phyloP scores from a whole-genome alignment of 1,140 invertebrate genomes.

The Temnothorax nylanderi region DNA sequence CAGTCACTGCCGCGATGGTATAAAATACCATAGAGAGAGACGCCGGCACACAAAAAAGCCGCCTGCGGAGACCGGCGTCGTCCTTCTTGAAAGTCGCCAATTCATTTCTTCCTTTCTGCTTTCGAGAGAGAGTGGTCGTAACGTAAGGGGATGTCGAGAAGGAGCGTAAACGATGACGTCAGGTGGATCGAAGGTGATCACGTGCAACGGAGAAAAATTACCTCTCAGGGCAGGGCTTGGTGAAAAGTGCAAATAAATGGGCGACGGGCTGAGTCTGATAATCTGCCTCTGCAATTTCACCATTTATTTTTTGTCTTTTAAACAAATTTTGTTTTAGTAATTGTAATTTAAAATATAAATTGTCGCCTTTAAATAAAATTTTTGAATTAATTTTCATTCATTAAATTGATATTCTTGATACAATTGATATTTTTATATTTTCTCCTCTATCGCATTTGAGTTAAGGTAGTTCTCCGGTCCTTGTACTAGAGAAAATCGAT shows the following conservation, averaged over 20 bases:
- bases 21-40: conserved; percentile 5
- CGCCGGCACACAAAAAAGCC: not conserved
- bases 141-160: conserved; percentile 36
- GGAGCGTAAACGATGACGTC: conserved; percentile 42
- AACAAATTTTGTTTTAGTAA: not conserved
- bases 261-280: not conserved
- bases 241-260: conserved; percentile 52
- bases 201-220: conserved; percentile 34
- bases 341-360: not conserved
- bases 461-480: too few species aligned
- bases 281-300: not conserved
- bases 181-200: conserved; percentile 53
- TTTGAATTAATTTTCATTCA: not conserved
- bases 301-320: conserved; percentile 5
- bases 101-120: conserved; percentile 54
- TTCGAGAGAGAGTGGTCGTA: conserved; percentile 19
- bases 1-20: conserved; percentile 2
- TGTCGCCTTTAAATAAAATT: not conserved
- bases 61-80: conserved; percentile 15
- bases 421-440: not conserved
- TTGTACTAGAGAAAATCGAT: too few species aligned
- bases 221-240: not conserved
- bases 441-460: not conserved
- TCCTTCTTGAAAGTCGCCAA: conserved; percentile 45
- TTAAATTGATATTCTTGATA: not conserved